phyloP scores from a whole-genome alignment of 2,888 invertebrate species.

The Drosophila prostipennis region DNA sequence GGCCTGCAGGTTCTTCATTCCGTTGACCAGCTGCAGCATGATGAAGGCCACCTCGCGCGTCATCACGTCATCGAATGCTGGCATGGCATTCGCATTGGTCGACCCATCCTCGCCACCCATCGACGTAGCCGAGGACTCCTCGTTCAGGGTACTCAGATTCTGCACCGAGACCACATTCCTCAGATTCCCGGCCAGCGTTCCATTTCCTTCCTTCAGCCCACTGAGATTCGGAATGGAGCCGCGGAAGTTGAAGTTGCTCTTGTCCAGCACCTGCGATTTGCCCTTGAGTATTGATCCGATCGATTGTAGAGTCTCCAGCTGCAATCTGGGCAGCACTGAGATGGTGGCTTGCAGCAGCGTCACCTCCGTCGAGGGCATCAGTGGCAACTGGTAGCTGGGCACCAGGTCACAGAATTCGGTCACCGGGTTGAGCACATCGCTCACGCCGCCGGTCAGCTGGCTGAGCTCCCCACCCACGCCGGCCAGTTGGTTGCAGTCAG shows the following conservation, averaged over 20 bases:
- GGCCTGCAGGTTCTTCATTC: slow-evolving; percentile 92
- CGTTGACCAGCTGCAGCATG: slow-evolving; percentile 92
- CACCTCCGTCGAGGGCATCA: slow-evolving; percentile 86
- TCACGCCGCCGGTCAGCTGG: slow-evolving; percentile 88
- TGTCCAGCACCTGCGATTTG: slow-evolving; percentile 84
- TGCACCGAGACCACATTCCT: slow-evolving; percentile 85
- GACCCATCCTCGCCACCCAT: slow-evolving; percentile 40
- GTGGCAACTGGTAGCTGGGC: slow-evolving; percentile 88
- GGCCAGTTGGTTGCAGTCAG: slow-evolving; percentile 86
- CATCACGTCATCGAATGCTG: slow-evolving; percentile 85
- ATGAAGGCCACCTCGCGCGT: slow-evolving; percentile 90
- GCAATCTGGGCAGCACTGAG: slow-evolving; percentile 89
- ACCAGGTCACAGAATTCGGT: slow-evolving; percentile 93
- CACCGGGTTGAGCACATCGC: slow-evolving; percentile 89
- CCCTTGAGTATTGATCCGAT: slow-evolving; percentile 88
- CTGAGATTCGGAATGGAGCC: slow-evolving; percentile 84
- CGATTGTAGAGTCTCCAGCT: slow-evolving; percentile 90
- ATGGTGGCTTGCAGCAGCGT: slow-evolving; percentile 91
- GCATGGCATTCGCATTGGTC: slow-evolving; percentile 72
- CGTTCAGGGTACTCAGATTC: slow-evolving; percentile 82
- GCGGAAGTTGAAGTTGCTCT: slow-evolving; percentile 83
- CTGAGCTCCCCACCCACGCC: slow-evolving; percentile 84
- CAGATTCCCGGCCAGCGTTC: slow-evolving; percentile 61
- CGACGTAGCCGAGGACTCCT: slow-evolving; percentile 65
- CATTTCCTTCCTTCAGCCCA: slow-evolving; percentile 76